phyloP scores from a whole-genome alignment of 2,797 vertebrate genomes.

The Gorsachius magnificus region DNA sequence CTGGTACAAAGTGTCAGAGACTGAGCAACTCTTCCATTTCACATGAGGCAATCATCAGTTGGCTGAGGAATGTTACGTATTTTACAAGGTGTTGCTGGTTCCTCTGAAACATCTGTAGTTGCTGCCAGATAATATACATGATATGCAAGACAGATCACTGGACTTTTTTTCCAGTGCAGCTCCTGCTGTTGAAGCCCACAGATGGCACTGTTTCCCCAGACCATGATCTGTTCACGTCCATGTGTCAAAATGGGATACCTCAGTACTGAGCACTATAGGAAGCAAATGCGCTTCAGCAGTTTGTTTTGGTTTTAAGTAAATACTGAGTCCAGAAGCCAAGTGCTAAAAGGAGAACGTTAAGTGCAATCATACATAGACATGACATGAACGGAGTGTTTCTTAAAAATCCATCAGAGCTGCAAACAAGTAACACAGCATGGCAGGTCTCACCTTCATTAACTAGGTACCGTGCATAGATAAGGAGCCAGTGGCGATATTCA shows the following conservation, averaged over 20 bases:
- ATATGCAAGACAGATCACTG: not conserved
- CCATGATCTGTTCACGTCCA: not conserved
- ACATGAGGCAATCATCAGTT: not conserved
- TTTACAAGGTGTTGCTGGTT: not conserved
- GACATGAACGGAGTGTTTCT: not conserved
- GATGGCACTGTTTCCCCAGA: not conserved
- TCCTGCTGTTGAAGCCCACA: not conserved
- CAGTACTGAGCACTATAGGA: not conserved
- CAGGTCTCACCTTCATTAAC: conserved; percentile 92
- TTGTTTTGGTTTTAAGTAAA: not conserved
- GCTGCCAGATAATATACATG: not conserved
- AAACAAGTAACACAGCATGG: not conserved
- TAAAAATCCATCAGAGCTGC: not conserved
- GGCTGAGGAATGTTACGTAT: not conserved
- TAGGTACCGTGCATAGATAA: conserved; percentile 95
- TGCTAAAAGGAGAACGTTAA: not conserved
- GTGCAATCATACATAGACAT: not conserved
- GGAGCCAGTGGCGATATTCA: conserved; percentile 96
- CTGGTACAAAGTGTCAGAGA: not conserved
- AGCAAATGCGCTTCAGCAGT: not conserved
- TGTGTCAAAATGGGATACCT: not conserved
- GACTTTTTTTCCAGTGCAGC: not conserved
- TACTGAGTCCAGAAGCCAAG: not conserved
- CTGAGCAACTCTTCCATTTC: not conserved
- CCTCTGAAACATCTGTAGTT: not conserved